These are phyloP conservation scores for Asobara japonica DNA, from an alignment of 1,140 invertebrate species.

Conservation along the genomic window DNA sequence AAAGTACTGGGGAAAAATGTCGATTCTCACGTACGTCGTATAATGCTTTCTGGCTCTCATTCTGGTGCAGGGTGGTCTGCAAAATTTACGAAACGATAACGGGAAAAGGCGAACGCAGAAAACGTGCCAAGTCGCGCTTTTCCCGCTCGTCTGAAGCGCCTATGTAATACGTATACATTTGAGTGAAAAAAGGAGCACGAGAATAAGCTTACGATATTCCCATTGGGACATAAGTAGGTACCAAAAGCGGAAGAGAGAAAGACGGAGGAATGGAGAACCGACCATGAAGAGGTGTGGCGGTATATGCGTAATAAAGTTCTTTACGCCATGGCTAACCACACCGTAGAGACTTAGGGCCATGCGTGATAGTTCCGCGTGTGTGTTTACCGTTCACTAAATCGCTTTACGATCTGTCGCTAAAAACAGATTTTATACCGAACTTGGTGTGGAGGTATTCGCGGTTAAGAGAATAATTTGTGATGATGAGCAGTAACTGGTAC, in stretches of 20 bases:
- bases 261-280: background rate
- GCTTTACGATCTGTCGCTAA: conserved; percentile 66
- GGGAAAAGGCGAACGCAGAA: conserved; percentile 15
- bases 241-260: conserved; percentile 39
- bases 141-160: background rate
- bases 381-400: conserved; percentile 64
- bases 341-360: conserved; percentile 25
- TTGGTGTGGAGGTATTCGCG: conserved; percentile 41
- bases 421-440: conserved; percentile 63
- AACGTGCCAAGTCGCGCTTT: conserved; percentile 7
- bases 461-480: too few species aligned
- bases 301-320: conserved; percentile 59
- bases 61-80: conserved; percentile 17
- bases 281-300: conserved; percentile 17
- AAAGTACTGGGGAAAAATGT: background rate
- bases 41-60: conserved; percentile 9
- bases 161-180: conserved; percentile 19
- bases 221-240: conserved; percentile 62
- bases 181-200: conserved; percentile 24
- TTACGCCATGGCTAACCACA: conserved; percentile 55
- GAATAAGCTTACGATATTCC: conserved; percentile 58
- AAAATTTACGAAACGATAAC: conserved; percentile 32
- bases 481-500: too few species aligned
- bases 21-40: conserved; percentile 16
- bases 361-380: conserved; percentile 44